Evolutionary conservation across 1,140 invertebrate genomes (phyloP).

Genomic region (Agrilus planipennis): DNA sequence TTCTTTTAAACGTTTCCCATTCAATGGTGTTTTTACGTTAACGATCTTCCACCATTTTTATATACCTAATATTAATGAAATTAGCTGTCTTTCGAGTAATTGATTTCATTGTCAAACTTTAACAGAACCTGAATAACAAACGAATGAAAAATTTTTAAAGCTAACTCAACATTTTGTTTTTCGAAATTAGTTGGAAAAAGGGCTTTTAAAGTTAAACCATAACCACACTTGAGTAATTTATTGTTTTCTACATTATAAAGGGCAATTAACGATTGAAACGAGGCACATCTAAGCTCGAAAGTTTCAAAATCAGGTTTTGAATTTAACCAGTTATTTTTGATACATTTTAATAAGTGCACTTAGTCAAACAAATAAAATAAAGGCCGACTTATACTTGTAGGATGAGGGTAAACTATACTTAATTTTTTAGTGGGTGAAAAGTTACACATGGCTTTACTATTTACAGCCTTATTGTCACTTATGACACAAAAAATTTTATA

Average conservation of each 20-base stretch:
- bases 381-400: not conserved
- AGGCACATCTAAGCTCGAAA: not conserved
- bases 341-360: constrained; percentile 9
- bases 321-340: constrained; percentile 4
- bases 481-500: not conserved
- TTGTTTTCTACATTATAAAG: constrained; percentile 3
- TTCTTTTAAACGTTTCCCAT: not conserved
- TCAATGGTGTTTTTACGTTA: constrained; percentile 7
- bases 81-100: constrained; percentile 6
- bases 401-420: constrained; percentile 8
- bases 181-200: constrained; percentile 9
- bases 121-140: not conserved
- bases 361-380: constrained; percentile 8
- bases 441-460: not conserved
- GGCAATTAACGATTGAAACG: constrained; percentile 6
- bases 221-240: constrained; percentile 10
- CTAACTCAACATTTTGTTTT: constrained; percentile 10
- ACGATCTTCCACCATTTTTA: constrained; percentile 7
- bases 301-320: constrained; percentile 10
- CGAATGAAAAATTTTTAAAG: constrained; percentile 6
- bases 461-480: not conserved
- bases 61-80: constrained; percentile 7
- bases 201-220: constrained; percentile 8
- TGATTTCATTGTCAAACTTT: constrained; percentile 5
- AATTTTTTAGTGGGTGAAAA: constrained; percentile 2